These are phyloP conservation scores for Tachycineta bicolor DNA, from an alignment of 2,113 vertebrate species.

Conservation along the genomic window DNA sequence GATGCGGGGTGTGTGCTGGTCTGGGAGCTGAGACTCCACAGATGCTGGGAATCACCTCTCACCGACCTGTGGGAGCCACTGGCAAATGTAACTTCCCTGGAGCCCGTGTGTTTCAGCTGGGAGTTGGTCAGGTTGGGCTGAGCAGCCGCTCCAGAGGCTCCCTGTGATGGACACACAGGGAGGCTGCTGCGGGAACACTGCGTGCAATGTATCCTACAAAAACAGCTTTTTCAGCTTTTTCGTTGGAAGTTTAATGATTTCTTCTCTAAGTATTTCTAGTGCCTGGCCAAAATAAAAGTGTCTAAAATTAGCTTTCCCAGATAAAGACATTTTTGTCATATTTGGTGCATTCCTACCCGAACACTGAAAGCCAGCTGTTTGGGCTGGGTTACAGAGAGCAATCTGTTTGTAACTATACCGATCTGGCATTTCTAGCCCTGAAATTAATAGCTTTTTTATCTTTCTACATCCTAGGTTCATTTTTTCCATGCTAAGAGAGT, in stretches of 20 bases:
- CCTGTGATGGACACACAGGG: accelerated
- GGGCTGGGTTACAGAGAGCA: background rate
- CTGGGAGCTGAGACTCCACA: background rate
- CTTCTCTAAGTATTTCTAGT: background rate
- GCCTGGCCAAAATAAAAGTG: background rate
- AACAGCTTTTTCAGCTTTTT: background rate
- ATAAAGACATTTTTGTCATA: slow-evolving; percentile 58
- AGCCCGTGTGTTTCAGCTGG: accelerated
- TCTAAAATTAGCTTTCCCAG: slow-evolving; percentile 40
- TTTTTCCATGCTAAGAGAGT: slow-evolving; percentile 33
- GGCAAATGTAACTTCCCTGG: accelerated
- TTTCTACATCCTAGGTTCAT: slow-evolving; percentile 17
- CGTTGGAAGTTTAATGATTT: background rate
- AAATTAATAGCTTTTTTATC: slow-evolving; percentile 48
- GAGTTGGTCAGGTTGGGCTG: background rate
- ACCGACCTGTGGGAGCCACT: background rate
- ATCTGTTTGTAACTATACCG: slow-evolving; percentile 2
- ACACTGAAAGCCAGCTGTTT: slow-evolving; percentile 24
- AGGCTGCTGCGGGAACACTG: background rate
- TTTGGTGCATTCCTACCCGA: background rate
- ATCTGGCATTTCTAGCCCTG: background rate
- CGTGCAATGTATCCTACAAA: background rate
- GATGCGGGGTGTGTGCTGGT: background rate
- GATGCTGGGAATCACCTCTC: background rate
- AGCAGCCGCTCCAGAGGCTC: accelerated